phyloP scores from a whole-genome alignment of 2,888 invertebrate genomes.

The Oscheius onirici region DNA sequence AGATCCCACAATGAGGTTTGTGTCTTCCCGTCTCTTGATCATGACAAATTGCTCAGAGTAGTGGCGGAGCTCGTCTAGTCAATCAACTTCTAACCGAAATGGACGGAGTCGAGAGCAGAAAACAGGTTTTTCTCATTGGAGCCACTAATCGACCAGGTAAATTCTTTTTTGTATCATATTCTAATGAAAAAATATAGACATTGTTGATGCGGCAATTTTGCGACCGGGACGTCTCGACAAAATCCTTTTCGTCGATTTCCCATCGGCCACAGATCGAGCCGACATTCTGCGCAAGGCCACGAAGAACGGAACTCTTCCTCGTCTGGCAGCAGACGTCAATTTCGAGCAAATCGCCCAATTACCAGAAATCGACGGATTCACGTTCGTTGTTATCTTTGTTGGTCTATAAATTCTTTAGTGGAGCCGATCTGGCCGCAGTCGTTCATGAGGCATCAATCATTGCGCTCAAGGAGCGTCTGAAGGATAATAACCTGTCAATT shows the following conservation, averaged over 20 bases:
- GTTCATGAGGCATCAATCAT: slow-evolving; percentile 87
- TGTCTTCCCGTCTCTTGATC: background rate
- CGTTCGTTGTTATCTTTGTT: slow-evolving; percentile 73
- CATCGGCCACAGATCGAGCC: slow-evolving; percentile 81
- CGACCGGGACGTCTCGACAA: slow-evolving; percentile 90
- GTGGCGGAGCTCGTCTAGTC: slow-evolving; percentile 81
- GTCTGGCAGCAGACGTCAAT: slow-evolving; percentile 82
- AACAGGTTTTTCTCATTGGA: slow-evolving; percentile 92
- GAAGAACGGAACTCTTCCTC: slow-evolving; percentile 83
- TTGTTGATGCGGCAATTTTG: slow-evolving; percentile 92
- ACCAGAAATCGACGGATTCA: slow-evolving; percentile 81
- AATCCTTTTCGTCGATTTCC: slow-evolving; percentile 88
- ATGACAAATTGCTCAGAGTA: slow-evolving; percentile 71
- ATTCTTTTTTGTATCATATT: too few species aligned
- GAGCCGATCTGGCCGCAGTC: slow-evolving; percentile 90
- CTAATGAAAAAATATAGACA: slow-evolving; percentile 75
- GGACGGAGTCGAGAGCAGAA: slow-evolving; percentile 92
- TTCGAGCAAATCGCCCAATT: slow-evolving; percentile 80
- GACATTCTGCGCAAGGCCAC: slow-evolving; percentile 81
- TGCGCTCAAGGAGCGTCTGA: slow-evolving; percentile 80
- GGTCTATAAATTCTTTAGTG: too few species aligned
- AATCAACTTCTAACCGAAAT: slow-evolving; percentile 97
- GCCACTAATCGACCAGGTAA: slow-evolving; percentile 90
- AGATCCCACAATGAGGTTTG: slow-evolving; percentile 79
- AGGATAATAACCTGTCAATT: slow-evolving; percentile 38